Base-by-base conservation (phyloP, 2,888 invertebrate species). In the Dolichomitus sp. region DNA sequence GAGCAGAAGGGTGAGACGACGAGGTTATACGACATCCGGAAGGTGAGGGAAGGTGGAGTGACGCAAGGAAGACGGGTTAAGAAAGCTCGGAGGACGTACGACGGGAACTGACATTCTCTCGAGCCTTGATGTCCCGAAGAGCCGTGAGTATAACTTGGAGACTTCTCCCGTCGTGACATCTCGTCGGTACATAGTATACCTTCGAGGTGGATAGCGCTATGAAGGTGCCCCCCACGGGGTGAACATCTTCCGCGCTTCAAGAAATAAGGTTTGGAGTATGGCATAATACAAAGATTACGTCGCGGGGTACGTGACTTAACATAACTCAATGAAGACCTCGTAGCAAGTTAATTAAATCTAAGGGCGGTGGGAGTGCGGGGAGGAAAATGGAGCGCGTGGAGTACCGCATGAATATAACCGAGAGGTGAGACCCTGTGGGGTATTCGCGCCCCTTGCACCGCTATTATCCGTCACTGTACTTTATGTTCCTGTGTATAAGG, bases 281-380 rank as follows among this genome's bases (percentile, higher is more conserved):
- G 86, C 85, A 87, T 88, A 88, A 89, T 89, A 86, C 90, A 89
- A 90, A 90, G 91, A 91, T 91, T 90, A 89, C 88, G 81, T 81
- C 57, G 84, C 81, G 78, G 84, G 86, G 83, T 80, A 90, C 89
- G 91, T 89, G 90, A 89, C 89, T 90, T 89, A 87, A 89, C 89
- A 88, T 88, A 90, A 89, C 88, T 90, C 89, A 87, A 91, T 91
- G 89, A 89, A 89, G 87, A 81, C 81, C 88, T 88, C 87, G 83
- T 86, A 87, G 85, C 86, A 84, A 89, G 89, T 90, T 91, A 91
- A 91, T 91, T 89, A 90, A 90, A 89, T 90, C 87, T 85, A 81
- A 85, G 86, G 86, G 79, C 63, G 82, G 66, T 40, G 68, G 77
- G 79, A 66, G 70, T 54, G 78, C 40, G 65, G 45, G 77, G 30